Base-by-base conservation (phyloP, 2,888 invertebrate species). In the Coremacera marginata region DNA sequence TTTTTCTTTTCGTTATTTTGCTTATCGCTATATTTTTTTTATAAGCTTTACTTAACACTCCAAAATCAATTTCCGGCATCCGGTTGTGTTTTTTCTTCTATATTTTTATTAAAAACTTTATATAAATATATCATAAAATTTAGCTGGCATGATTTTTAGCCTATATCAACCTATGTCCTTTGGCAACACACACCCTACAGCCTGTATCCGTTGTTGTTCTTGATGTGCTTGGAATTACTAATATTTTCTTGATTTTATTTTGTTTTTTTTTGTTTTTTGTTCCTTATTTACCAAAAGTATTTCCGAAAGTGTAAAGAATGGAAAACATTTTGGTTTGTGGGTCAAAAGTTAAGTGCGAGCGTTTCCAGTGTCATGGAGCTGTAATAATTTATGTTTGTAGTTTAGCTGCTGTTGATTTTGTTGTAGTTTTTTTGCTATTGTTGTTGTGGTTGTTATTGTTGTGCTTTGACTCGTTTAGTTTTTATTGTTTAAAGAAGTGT, bases 341-440 rank as follows among this genome's bases (percentile, higher is more conserved):
- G 78, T 78, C 78, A 78, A 67, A 75, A 75, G 78, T 78, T 75
- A 78, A 78, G 75, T 71, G 67, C 71, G 57, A 71, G 78, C 55
- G 72, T 75, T 75, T 57, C 60, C 16, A 72, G 71, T 75, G 77
- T 78, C 77, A 78, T 25, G 52, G 75, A 75, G 71, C 71, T 74
- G 31, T 49, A 71, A 78, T 78, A 75, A 65, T 67, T 71, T 51
- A 70, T 55, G 27, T 31, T 31, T 70, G 22, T 31, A 31, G 55
- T 34, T 16, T 14, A 22, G 57, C 27, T 52, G 57, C 19, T 57
- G 22, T 22, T 71, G 31, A 4, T 3, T 31, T 31, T 31, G 14
- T 14, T 60, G 9, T 52, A 9, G n/a, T n/a, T 27, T 57, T 55
- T 37, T 55, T 34, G 22, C 22, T 55, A 7, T 51, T 34, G 49